A percentile compares a stretch with the other conserved stretches of the same genome.
Evolutionary conservation across 2,113 vertebrate species (phyloP).

Genomic region (Nansenia antarctica): DNA sequence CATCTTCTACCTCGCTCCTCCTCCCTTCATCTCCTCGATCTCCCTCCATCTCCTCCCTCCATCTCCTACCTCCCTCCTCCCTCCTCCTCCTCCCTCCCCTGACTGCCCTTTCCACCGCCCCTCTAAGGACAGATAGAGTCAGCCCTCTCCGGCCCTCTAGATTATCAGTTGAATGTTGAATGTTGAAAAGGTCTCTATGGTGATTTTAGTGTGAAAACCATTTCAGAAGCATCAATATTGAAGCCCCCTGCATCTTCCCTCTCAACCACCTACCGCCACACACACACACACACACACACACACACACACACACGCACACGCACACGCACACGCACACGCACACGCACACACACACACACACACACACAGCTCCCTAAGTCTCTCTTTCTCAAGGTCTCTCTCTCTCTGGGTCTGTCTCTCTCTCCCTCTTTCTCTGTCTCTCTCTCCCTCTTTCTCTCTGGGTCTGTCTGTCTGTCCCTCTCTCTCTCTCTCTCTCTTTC

Average conservation of each 20-base stretch:
- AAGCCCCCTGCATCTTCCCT: too few species aligned
- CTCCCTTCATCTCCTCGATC: neutral
- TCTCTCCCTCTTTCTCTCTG: too few species aligned
- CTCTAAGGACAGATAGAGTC: slow-evolving; percentile 60
- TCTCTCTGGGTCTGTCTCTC: neutral
- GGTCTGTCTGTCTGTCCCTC: too few species aligned
- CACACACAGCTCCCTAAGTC: too few species aligned
- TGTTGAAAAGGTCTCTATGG: slow-evolving; percentile 75
- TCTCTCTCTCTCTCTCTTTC: too few species aligned
- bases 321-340: too few species aligned
- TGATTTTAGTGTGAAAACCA: too few species aligned
- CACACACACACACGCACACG: too few species aligned
- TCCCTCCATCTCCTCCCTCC: neutral
- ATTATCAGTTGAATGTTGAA: slow-evolving; percentile 58
- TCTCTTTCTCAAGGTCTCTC: slow-evolving; percentile 14
- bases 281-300: too few species aligned
- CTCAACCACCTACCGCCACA: too few species aligned
- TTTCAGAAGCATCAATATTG: slow-evolving; percentile 21
- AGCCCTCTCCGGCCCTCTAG: slow-evolving; percentile 46
- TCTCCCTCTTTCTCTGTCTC: too few species aligned
- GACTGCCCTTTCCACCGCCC: slow-evolving; percentile 66
- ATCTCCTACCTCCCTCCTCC: slow-evolving; percentile 18
- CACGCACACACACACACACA: too few species aligned
- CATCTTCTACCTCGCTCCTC: slow-evolving; percentile 6
- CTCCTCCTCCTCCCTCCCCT: slow-evolving; percentile 22